Evolutionary conservation across 2,888 invertebrate species (phyloP).

Genomic region (Abrostola tripartita): DNA sequence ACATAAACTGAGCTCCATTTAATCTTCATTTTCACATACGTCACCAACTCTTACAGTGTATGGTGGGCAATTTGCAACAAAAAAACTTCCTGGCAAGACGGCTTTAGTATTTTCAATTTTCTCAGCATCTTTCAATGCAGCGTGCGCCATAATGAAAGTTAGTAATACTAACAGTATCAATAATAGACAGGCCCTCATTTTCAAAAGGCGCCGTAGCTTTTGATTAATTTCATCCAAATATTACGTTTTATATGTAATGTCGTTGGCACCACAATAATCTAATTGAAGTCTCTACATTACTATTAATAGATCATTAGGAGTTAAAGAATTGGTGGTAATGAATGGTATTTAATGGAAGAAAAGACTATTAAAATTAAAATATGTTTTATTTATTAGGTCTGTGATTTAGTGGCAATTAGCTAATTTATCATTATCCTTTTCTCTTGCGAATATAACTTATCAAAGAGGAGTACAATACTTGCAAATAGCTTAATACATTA

Average conservation of each 20-base stretch:
- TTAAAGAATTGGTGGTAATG: too few species aligned
- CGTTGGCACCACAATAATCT: not conserved
- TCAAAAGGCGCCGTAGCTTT: not conserved
- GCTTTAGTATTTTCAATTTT: not conserved
- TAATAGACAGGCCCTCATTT: not conserved
- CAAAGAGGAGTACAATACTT: not conserved
- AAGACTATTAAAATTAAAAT: too few species aligned
- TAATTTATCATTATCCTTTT: too few species aligned
- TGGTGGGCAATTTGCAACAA: not conserved
- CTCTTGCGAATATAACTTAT: too few species aligned
- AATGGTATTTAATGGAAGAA: too few species aligned
- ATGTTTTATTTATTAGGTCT: too few species aligned
- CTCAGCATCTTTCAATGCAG: not conserved
- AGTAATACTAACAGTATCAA: conserved; percentile 4
- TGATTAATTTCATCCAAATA: not conserved
- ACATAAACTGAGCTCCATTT: not conserved
- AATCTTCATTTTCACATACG: conserved; percentile 9
- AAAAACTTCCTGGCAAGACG: not conserved
- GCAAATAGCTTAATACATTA: conserved; percentile 3
- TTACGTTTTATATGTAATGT: not conserved
- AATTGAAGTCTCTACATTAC: not conserved
- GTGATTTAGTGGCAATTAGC: too few species aligned
- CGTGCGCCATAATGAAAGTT: not conserved
- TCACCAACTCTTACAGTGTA: conserved; percentile 14
- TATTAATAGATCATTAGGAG: too few species aligned